These are phyloP conservation scores for Caradrina clavipalpis DNA, from an alignment of 2,888 invertebrate genomes.

Conservation along the genomic window DNA sequence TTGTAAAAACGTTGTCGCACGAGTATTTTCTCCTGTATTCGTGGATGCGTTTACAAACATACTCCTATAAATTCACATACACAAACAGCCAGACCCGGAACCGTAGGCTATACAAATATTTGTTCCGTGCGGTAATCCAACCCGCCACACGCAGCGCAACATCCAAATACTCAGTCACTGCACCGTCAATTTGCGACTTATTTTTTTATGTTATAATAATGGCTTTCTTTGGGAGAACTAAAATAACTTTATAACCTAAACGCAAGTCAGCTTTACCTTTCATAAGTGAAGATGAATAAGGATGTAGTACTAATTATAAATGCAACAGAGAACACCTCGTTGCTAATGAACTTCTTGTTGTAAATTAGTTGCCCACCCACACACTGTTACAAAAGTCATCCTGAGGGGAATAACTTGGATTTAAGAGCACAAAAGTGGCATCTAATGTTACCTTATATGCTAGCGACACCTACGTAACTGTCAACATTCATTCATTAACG, in stretches of 20 bases:
- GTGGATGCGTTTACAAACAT: too few relatives aligned
- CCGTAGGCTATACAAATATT: too few relatives aligned
- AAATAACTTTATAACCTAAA: not conserved
- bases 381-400: slow-evolving; percentile 9
- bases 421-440: not conserved
- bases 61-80: too few relatives aligned
- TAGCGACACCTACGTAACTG: not conserved
- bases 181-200: too few relatives aligned
- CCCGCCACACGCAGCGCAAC: too few relatives aligned
- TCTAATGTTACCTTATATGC: not conserved
- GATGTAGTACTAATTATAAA: slow-evolving; percentile 11
- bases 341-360: slow-evolving; percentile 24
- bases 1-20: too few relatives aligned
- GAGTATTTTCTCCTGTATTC: too few relatives aligned
- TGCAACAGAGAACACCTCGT: not conserved
- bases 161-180: too few relatives aligned
- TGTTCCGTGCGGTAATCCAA: too few relatives aligned
- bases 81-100: too few relatives aligned
- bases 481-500: not conserved
- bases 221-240: too few relatives aligned
- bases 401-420: slow-evolving; percentile 1
- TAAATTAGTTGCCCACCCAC: slow-evolving; percentile 31
- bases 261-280: not conserved
- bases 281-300: slow-evolving; percentile 2
- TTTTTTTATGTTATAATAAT: too few relatives aligned